Percentiles rank a stretch among this genome's conserved stretches.
Evolutionary conservation across 2,113 vertebrate genomes (phyloP).

Genomic region (Stegostoma tigrinum): DNA sequence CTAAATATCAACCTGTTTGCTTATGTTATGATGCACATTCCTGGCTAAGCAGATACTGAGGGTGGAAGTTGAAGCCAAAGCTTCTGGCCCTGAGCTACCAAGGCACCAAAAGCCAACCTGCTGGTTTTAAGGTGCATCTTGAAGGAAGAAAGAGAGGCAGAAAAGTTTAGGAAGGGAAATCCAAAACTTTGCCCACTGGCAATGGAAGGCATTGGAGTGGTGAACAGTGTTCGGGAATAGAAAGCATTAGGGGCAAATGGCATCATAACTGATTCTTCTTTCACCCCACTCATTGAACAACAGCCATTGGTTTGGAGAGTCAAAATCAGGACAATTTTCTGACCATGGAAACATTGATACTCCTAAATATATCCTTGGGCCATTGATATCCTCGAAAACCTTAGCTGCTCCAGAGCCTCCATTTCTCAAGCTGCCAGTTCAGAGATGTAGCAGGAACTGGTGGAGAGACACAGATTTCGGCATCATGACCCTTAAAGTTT

Average conservation of each 20-base stretch:
- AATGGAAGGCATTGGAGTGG: not conserved
- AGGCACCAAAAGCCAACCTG: too few relatives aligned
- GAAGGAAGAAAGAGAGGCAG: too few relatives aligned
- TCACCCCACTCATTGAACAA: not conserved
- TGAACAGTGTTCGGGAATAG: not conserved
- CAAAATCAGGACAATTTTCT: not conserved
- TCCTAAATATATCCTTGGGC: not conserved
- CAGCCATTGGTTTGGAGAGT: too few relatives aligned
- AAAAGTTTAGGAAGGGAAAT: not conserved
- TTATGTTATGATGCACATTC: too few relatives aligned
- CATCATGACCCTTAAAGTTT: not conserved
- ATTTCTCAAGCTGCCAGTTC: not conserved
- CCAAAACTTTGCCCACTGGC: not conserved
- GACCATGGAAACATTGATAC: not conserved
- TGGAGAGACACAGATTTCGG: not conserved
- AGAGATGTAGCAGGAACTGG: not conserved
- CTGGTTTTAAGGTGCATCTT: too few relatives aligned
- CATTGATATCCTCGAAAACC: not conserved
- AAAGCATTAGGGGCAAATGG: not conserved
- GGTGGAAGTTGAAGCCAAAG: too few relatives aligned
- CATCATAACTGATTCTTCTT: not conserved
- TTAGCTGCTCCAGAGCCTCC: not conserved
- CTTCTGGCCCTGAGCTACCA: too few relatives aligned
- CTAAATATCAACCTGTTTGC: too few relatives aligned
- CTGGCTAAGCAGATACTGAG: too few relatives aligned